Evolutionary conservation across 2,888 invertebrate species (phyloP).

Genomic region (Leptinotarsa tumamoca): DNA sequence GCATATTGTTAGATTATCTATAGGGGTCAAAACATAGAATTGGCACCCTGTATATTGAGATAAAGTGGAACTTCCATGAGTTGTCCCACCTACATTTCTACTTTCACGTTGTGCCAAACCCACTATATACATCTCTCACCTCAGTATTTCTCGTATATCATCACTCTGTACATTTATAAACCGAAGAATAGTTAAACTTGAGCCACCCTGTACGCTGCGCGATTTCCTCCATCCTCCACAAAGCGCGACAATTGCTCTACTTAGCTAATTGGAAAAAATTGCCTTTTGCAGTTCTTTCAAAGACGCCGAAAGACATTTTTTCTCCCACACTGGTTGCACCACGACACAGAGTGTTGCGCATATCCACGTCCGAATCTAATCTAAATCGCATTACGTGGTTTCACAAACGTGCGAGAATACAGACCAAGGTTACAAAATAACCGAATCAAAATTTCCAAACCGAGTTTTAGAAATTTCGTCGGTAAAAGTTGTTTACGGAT

Average conservation of each 20-base stretch:
- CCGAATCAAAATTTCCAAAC: constrained; percentile 41
- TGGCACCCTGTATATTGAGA: too few species aligned
- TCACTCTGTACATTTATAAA: too few species aligned
- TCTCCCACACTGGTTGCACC: not conserved
- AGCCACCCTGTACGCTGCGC: not conserved
- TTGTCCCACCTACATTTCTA: too few species aligned
- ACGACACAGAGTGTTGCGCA: not conserved
- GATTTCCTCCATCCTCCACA: not conserved
- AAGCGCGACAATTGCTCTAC: constrained; percentile 9
- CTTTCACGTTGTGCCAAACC: too few species aligned
- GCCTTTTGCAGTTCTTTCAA: constrained; percentile 3
- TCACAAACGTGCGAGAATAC: constrained; percentile 38
- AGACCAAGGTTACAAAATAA: constrained; percentile 44
- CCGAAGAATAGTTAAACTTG: too few species aligned
- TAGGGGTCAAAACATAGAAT: too few species aligned
- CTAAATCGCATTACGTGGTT: constrained; percentile 17
- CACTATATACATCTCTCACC: too few species aligned
- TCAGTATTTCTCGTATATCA: too few species aligned
- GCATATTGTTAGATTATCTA: too few species aligned
- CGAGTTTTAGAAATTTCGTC: constrained; percentile 15
- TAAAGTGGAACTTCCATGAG: too few species aligned
- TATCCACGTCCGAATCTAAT: constrained; percentile 16
- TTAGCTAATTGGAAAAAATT: constrained; percentile 15
- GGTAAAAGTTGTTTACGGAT: constrained; percentile 27
- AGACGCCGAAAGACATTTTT: constrained; percentile 15